Evolutionary conservation across 2,888 invertebrate species (phyloP), one percentile per base, ranked within the genome.

Genomic region (Sphaeridia pumilis): DNA sequence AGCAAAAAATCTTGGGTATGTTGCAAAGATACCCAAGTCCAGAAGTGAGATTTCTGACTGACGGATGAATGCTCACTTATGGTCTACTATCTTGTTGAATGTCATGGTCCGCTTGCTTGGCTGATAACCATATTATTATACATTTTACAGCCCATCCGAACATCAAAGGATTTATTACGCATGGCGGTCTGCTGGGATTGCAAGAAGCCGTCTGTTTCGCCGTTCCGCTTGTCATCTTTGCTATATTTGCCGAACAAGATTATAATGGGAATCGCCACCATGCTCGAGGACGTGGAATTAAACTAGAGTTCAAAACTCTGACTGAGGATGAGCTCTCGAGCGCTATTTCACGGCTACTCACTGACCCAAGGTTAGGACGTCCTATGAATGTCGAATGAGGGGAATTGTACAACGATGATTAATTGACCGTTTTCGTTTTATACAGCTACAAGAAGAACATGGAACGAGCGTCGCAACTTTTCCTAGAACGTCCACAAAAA

Each of bases 221-320:
- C 2, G 60, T 64, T 3, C 64, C 61, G 2, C 3, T 54, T 3
- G 55, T 53, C 20, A 22, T 53, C 12, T 31, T 42, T 2, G 46
- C 53, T 2, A 26, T 52, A 22, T 56, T 59, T 34, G 63, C 57
- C 0, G 63, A 63, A 14, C 63, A 63, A 47, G 60, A 61, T 50
- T 42, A 54, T 5, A 61, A 61, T 44, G 58, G 58, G 0, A 38
- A 57, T 12, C n/a, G 28, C 10, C 14, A 61, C 22, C 52, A 20
- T 12, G 17, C 28, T 7, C 24, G 48, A 17, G 56, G 53, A 3
- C 54, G 55, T n/a, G 59, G 56, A 42, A 55, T 61, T n/a, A 45
- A 49, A 20, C 20, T 60, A 31, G 60, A 60, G 51, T 35, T 58
- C 10, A 46, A n/a, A 3, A 48, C 28, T 21, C 22, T 59, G 17